phyloP scores from a whole-genome alignment of 1,140 invertebrate genomes.

The Neodiprion virginianus region DNA sequence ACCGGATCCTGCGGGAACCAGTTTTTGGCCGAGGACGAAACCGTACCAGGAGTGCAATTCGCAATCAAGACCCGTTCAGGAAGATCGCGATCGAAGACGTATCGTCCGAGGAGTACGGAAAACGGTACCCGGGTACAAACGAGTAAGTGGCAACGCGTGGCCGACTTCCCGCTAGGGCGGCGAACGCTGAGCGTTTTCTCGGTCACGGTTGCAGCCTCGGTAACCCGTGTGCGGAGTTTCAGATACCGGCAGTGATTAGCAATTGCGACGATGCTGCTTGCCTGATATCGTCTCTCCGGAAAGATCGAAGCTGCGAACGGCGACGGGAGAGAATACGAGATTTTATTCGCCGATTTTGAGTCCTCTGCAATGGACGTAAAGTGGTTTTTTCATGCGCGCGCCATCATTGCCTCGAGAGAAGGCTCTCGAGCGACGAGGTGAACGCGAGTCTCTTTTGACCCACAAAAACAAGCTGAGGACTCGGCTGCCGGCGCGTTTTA shows the following conservation, averaged over 20 bases:
- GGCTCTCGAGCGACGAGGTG: not conserved
- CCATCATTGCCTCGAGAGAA: not conserved
- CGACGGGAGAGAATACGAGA: not conserved
- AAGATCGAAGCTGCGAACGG: not conserved
- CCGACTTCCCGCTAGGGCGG: slow-evolving; percentile 1
- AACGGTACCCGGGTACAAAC: not conserved
- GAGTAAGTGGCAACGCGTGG: not conserved
- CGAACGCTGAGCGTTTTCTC: not conserved
- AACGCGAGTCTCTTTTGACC: slow-evolving; percentile 5
- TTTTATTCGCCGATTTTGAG: not conserved
- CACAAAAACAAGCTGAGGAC: slow-evolving; percentile 1
- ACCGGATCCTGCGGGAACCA: no score
- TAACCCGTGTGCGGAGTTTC: not conserved
- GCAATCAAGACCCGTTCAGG: no score
- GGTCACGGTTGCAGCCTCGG: not conserved
- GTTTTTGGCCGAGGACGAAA: no score
- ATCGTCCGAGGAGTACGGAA: not conserved
- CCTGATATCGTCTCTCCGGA: not conserved
- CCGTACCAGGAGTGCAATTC: no score
- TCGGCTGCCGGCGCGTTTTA: not conserved
- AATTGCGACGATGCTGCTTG: not conserved
- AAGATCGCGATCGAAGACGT: no score
- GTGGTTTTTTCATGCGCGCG: not conserved
- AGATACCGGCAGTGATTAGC: no score
- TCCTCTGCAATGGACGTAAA: no score